Evolutionary conservation across 35 echinoderm and acorn worm genomes (phyloP), one percentile per base, ranked within the genome.

Genomic region (Ophiothrix spiculata): DNA sequence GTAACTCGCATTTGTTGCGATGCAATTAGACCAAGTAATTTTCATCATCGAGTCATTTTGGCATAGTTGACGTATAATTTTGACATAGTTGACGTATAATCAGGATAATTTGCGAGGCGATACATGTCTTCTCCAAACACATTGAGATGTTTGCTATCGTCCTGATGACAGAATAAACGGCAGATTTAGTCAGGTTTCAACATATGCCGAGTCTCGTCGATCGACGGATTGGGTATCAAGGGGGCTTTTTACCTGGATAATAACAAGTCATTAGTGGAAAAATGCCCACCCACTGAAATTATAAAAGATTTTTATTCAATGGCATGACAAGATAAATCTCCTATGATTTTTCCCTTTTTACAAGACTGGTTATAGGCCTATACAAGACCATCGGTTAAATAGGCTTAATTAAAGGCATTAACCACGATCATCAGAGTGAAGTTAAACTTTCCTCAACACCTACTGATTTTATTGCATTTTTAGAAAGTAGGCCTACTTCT

Each of bases 161-260:
- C 23, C 25, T 69, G 60, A 69, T 69, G 60, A 69, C 60, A 69
- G 60, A 69, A 69, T 69, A 69, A 69, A 69, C 60, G 60, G 29
- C 10, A 15, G 60, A 25, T 69, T 49, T 49, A 69, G 3, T 10
- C 25, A 69, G 60, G 16, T 15, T 69, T 25, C 6, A 1, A 69
- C 60, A 69, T n/a, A 69, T 69, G 60, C 8, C 60, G 23, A 69
- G 25, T 1, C 3, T n/a, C 23, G 60, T 69, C 60, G 60, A 69
- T 69, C 60, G 60, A 69, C 60, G 25, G 29, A n/a, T 69, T 69
- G 29, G 60, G 60, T 69, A 69, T 69, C 60, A 69, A 69, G 60
- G 60, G 60, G 8, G 60, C 60, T 69, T 69, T 69, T 69, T n/a
- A 69, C 60, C 60, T 69, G 60, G 1, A 69, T 69, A 69, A 69